A percentile compares a stretch with the other conserved stretches of the same genome.
These are phyloP conservation scores for Stenodema calcarata DNA, from an alignment of 2,888 invertebrate species.

Conservation along the genomic window DNA sequence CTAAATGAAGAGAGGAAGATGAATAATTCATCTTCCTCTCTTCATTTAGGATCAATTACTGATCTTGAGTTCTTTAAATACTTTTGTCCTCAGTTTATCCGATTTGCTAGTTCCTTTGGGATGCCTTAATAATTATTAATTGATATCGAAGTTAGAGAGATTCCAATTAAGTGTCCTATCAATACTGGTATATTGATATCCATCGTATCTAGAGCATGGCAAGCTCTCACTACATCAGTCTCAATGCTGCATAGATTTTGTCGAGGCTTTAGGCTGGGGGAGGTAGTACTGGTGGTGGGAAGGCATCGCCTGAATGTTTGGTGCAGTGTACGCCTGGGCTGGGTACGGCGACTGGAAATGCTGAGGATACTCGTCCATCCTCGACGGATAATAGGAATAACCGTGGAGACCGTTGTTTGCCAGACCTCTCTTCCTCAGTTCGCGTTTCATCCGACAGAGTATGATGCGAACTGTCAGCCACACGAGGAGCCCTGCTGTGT, in stretches of 20 bases:
- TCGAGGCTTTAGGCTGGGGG: background rate
- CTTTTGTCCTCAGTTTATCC: too few species aligned
- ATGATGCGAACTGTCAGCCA: conserved; percentile 23
- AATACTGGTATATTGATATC: too few species aligned
- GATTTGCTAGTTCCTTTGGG: too few species aligned
- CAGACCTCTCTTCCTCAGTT: background rate
- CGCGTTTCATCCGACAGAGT: background rate
- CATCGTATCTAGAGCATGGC: too few species aligned
- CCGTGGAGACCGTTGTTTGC: background rate
- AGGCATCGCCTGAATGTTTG: background rate
- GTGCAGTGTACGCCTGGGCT: background rate
- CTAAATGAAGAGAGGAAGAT: too few species aligned
- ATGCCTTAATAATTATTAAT: too few species aligned
- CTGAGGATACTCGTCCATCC: background rate
- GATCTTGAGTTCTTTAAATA: too few species aligned
- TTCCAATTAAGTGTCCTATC: too few species aligned
- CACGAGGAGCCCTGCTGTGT: conserved; percentile 2
- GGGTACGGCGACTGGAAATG: background rate
- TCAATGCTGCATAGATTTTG: background rate
- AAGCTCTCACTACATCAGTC: too few species aligned
- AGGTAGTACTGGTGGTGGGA: background rate
- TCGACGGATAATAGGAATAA: background rate
- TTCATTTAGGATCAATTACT: too few species aligned
- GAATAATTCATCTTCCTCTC: too few species aligned
- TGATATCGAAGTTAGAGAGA: too few species aligned